Evolutionary conservation across 2,797 vertebrate genomes (phyloP).

Genomic region (Erpetoichthys calabaricus): DNA sequence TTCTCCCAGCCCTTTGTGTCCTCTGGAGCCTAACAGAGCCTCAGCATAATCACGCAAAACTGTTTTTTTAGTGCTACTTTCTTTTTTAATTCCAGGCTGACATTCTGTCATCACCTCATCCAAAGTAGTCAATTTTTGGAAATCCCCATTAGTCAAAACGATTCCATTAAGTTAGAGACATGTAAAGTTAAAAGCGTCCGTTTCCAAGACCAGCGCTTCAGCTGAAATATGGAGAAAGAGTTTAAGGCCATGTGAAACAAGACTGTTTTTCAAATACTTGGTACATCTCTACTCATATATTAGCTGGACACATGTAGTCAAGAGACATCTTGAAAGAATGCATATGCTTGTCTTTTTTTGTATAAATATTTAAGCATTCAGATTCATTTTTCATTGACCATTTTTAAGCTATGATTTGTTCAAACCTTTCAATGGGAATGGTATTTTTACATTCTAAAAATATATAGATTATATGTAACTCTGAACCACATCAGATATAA

Average conservation of each 20-base stretch:
- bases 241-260: no score
- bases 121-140: background rate
- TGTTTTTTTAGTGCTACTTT: background rate
- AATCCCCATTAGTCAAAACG: background rate
- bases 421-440: conserved; percentile 9
- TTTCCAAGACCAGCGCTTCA: no score
- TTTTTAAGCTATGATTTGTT: conserved; percentile 14
- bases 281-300: no score
- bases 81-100: background rate
- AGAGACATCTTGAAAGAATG: no score
- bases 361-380: conserved; percentile 11
- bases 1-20: no score
- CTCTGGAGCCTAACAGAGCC: no score
- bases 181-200: no score
- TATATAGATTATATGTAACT: conserved; percentile 2
- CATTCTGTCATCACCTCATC: background rate
- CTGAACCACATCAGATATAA: conserved; percentile 13
- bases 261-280: no score
- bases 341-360: no score
- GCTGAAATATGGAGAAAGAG: no score
- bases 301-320: no score
- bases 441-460: conserved; percentile 6
- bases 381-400: conserved; percentile 24
- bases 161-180: background rate
- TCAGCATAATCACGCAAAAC: no score